These are phyloP conservation scores for Mactromeris polynyma DNA, from an alignment of 2,888 invertebrate species.

Conservation along the genomic window DNA sequence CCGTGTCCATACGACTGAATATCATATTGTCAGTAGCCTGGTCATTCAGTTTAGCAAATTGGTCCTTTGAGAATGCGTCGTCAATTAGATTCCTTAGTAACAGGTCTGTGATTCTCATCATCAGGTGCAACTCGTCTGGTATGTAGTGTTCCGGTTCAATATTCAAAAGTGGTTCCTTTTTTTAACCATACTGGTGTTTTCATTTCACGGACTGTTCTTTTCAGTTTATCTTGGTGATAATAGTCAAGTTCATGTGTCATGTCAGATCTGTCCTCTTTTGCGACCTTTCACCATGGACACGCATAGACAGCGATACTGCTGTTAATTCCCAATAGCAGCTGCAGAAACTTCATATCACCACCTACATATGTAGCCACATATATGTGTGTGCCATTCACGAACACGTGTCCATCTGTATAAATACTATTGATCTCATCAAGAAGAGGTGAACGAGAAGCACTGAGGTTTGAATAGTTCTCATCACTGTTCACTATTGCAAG, in stretches of 20 bases:
- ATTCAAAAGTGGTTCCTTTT: conserved; percentile 28
- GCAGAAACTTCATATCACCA: conserved; percentile 50
- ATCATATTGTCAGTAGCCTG: conserved; percentile 24
- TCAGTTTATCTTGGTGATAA: neutral
- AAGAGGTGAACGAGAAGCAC: neutral
- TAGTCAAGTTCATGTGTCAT: neutral
- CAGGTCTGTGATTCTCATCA: conserved; percentile 53
- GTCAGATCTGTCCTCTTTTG: neutral
- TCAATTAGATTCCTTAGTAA: conserved; percentile 50
- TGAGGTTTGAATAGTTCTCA: neutral
- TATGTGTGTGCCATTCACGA: neutral
- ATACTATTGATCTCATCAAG: conserved; percentile 6
- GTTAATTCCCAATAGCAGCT: conserved; percentile 35
- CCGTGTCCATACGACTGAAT: no score
- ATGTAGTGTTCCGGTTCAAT: conserved; percentile 42
- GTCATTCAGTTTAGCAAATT: conserved; percentile 8
- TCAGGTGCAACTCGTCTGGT: conserved; percentile 46
- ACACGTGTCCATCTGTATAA: neutral
- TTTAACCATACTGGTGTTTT: neutral
- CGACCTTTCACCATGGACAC: conserved; percentile 35
- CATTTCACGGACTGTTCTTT: neutral
- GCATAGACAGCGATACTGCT: conserved; percentile 34
- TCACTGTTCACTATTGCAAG: neutral
- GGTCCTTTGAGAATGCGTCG: conserved; percentile 23
- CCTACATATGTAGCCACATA: neutral